phyloP scores from a whole-genome alignment of 2,888 invertebrate genomes.

The Drosophila melanosoma region DNA sequence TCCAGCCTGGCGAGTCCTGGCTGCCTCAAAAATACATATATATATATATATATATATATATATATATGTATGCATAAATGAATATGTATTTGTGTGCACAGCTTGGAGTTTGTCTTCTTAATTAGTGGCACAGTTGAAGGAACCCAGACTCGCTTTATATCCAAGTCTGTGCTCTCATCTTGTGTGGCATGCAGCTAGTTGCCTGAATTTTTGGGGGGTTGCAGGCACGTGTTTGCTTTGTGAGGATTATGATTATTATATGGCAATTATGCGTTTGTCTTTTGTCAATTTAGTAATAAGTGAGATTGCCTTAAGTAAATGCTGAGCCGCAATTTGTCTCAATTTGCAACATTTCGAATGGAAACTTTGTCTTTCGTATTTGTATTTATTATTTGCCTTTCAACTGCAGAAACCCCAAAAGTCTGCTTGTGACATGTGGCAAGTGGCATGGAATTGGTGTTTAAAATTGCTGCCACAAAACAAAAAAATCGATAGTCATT shows the following conservation, averaged over 20 bases:
- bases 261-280: slow-evolving; percentile 78
- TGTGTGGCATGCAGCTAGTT: slow-evolving; percentile 14
- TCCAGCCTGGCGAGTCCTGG: slow-evolving; percentile 10
- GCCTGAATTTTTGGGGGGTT: slow-evolving; percentile 10
- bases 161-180: slow-evolving; percentile 9
- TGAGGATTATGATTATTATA: slow-evolving; percentile 80
- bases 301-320: slow-evolving; percentile 71
- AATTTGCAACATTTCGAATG: slow-evolving; percentile 59
- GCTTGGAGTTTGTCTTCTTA: slow-evolving; percentile 74
- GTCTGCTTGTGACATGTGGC: slow-evolving; percentile 5
- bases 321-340: slow-evolving; percentile 62
- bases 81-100: slow-evolving; percentile 20
- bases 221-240: slow-evolving; percentile 69
- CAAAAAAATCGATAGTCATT: slow-evolving; percentile 64
- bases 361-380: slow-evolving; percentile 28
- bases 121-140: slow-evolving; percentile 71
- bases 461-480: slow-evolving; percentile 22
- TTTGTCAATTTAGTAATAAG: slow-evolving; percentile 76
- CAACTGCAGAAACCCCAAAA: slow-evolving; percentile 6
- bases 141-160: slow-evolving; percentile 25
- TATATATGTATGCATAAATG: slow-evolving; percentile 7
- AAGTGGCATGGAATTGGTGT: slow-evolving; percentile 15
- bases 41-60: not conserved
- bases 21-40: slow-evolving; percentile 41
- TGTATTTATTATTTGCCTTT: slow-evolving; percentile 30